Evolutionary conservation across 53 echinoderm and acorn worm species (phyloP), one percentile per base, ranked within the genome.

Genomic region (Pentamera pediparva): DNA sequence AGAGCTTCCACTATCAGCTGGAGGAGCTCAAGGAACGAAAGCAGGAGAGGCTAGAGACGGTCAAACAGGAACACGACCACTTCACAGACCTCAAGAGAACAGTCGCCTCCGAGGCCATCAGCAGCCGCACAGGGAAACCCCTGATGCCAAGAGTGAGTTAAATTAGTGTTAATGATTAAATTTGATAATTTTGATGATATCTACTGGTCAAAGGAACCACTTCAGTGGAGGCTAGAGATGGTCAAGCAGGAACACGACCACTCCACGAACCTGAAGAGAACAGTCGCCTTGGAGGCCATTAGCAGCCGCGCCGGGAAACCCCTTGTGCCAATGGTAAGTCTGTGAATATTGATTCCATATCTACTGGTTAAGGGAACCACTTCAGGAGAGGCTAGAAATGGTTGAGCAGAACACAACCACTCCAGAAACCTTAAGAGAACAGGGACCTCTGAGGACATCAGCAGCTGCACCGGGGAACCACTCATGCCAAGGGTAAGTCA

Each of bases 21-120:
- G 91, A 96, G 63, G 98, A 96, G 35, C 78, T 96, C 38, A 91
- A 86, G 43, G 86, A 88, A 53, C 85, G 76, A 26, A 80, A 87
- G 28, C 80, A 76, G 22, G 98, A 96, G 51, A 96, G 83, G 70
- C 78, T 84, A 22, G 91, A 88, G 24, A 51, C 75, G 2, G 91
- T 96, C 32, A 84, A 82, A 37, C 20, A 74, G 0, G 88, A 88
- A 75, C 65, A 80, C 52, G 60, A 78, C 10, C 71, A 78, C 37
- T 96, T 96, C 67, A 70, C 76, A 28, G 84, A 86, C 40, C 78
- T 91, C 74, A 96, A 91, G 76, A 78, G 78, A 61, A 85, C 84
- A 40, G 83, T 86, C 34, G 98, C 98, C 15, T 72, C 82, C 35
- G 85, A 69, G 11, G 88, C 98, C 71, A 96, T 96, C 38, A 96